Evolutionary conservation across 2,113 vertebrate genomes (phyloP).

Genomic region (Pangasianodon hypophthalmus): DNA sequence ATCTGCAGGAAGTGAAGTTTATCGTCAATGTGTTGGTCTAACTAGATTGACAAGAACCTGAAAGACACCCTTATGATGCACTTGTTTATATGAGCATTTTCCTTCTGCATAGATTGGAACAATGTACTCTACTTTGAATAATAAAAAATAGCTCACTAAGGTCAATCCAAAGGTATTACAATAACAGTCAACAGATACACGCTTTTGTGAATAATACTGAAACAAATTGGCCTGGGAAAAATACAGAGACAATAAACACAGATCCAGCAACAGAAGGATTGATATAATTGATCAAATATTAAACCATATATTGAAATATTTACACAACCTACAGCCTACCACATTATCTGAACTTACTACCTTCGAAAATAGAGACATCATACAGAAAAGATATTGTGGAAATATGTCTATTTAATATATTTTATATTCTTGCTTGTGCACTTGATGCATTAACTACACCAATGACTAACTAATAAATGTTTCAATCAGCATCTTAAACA

Average conservation of each 20-base stretch:
- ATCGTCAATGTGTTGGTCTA: background rate
- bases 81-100: slow-evolving; percentile 30
- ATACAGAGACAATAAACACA: background rate
- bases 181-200: background rate
- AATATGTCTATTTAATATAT: background rate
- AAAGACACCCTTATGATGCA: slow-evolving; percentile 30
- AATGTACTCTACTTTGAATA: background rate
- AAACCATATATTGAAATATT: background rate
- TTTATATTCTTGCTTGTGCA: background rate
- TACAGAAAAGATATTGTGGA: background rate
- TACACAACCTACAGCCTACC: background rate
- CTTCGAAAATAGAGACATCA: background rate
- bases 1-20: background rate
- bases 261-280: background rate
- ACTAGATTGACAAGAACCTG: slow-evolving; percentile 10
- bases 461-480: background rate
- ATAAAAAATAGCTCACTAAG: background rate
- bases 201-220: background rate
- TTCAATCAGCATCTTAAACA: background rate
- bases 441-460: background rate
- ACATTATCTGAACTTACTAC: background rate
- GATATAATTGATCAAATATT: background rate
- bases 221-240: background rate
- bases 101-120: slow-evolving; percentile 3
- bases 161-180: background rate